Evolutionary conservation across 2,888 invertebrate genomes (phyloP), one percentile per base, ranked within the genome.

Genomic region (Tupiocoris notatus): DNA sequence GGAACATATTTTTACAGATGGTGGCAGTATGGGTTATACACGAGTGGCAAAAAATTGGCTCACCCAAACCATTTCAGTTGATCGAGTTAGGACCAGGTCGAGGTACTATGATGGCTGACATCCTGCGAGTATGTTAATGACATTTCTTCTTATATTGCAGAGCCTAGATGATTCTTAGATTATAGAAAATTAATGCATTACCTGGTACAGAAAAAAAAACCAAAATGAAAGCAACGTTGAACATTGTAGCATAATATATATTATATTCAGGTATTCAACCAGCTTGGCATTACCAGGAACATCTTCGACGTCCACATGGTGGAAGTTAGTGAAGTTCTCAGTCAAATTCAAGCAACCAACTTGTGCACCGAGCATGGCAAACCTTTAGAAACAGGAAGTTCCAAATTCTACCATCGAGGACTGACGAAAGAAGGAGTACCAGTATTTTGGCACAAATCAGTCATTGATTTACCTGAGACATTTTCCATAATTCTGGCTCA

Each of bases 11-110:
- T 16, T 2, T 67, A 21, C 67, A 92, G 91, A 89, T 97, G 84
- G 83, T 98, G 59, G 95, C 90, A 0, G 85, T 97, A 78, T 98
- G 98, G 98, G 89, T 94, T 81, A 86, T 92, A 68, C 90, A 90
- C 80, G 96, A 97, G 83, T 95, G 94, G 88, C 88, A 88, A 67
- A 93, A 93, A 84, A 87, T 95, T 82, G 89, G 92, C 0, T 84
- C 86, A 6, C 92, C 92, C 0, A 88, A 88, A 80, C 90, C 92
- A 0, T 86, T 98, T 77, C 94, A 97, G 83, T 86, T 99, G 66
- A 90, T 99, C 1, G 99, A 99, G 85, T 86, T 98, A 24, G 99
- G 99, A 0, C 98, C 99, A 1, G 99, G 99, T 0, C 89, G 94
- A 80, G 99, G 96, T 16, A 94, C 95, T 1, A 86, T 99, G 79